Evolutionary conservation across 1,140 invertebrate genomes (phyloP).

Genomic region (Argopecten irradians): DNA sequence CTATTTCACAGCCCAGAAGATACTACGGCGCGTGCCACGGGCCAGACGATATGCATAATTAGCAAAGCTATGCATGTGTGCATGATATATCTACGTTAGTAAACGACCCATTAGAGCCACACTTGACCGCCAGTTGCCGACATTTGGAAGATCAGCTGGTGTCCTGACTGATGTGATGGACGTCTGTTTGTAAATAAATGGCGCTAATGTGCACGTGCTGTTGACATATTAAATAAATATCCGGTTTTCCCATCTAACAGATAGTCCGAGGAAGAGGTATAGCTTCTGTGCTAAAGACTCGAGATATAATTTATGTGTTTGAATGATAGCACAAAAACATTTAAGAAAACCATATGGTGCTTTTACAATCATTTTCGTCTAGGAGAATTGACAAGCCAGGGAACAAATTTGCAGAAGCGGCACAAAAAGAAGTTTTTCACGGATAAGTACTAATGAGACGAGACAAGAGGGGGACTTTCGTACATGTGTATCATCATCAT

Average conservation of each 20-base stretch:
- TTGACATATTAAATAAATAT: conserved; percentile 19
- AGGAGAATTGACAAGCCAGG: no score
- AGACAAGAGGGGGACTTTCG: no score
- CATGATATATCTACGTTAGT: not conserved
- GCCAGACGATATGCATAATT: not conserved
- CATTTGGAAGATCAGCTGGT: not conserved
- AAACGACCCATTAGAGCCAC: not conserved
- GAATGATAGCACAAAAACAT: no score
- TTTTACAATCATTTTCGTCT: no score
- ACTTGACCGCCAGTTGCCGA: not conserved
- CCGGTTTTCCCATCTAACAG: not conserved
- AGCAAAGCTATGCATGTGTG: not conserved
- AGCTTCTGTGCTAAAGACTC: not conserved
- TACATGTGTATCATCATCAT: no score
- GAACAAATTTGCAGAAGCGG: no score
- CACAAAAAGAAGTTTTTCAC: no score
- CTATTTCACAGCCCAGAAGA: not conserved
- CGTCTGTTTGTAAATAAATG: conserved; percentile 11
- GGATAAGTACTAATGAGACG: no score
- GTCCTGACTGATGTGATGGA: not conserved
- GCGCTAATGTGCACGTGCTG: conserved; percentile 12
- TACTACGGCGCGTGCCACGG: not conserved
- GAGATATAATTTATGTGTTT: no score
- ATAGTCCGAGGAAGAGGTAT: not conserved
- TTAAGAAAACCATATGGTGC: no score